Percentiles rank a stretch among this genome's conserved stretches.
These are phyloP conservation scores for Parapristionchus giblindavisi DNA, from an alignment of 2,888 invertebrate genomes.

Conservation along the genomic window DNA sequence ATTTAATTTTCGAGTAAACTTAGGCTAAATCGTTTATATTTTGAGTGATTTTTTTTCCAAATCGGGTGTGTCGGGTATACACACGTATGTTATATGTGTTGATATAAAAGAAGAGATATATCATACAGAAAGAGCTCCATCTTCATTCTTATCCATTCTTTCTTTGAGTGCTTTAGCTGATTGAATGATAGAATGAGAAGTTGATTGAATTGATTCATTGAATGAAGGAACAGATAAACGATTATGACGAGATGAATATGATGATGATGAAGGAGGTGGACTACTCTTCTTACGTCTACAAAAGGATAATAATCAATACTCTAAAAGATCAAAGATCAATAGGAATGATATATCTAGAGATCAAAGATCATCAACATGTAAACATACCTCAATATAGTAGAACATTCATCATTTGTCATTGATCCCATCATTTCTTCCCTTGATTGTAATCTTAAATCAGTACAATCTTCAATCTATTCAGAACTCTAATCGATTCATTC, in stretches of 20 bases:
- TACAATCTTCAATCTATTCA: not conserved
- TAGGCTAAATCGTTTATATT: no score
- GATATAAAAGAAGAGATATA: no score
- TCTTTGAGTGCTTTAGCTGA: conserved; percentile 51
- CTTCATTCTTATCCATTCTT: conserved; percentile 49
- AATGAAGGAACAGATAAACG: conserved; percentile 36
- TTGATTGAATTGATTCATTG: no score
- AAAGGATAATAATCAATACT: no score
- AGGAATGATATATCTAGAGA: no score
- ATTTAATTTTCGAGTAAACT: no score
- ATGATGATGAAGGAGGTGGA: conserved; percentile 6
- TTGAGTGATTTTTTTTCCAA: no score
- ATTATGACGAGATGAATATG: conserved; percentile 12
- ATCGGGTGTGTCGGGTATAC: no score
- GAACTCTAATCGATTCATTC: not conserved
- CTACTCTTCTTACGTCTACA: conserved; percentile 29
- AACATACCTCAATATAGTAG: conserved; percentile 7
- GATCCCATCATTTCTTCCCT: conserved; percentile 34
- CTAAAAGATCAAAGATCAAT: no score
- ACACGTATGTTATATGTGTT: no score
- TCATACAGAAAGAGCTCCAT: conserved; percentile 56
- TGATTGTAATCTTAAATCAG: conserved; percentile 30
- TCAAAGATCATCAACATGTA: no score
- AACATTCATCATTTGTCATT: conserved; percentile 12
- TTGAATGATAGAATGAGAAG: conserved; percentile 13